Evolutionary conservation across 2,113 vertebrate species (phyloP).

Genomic region (Myrmecobius fasciatus): DNA sequence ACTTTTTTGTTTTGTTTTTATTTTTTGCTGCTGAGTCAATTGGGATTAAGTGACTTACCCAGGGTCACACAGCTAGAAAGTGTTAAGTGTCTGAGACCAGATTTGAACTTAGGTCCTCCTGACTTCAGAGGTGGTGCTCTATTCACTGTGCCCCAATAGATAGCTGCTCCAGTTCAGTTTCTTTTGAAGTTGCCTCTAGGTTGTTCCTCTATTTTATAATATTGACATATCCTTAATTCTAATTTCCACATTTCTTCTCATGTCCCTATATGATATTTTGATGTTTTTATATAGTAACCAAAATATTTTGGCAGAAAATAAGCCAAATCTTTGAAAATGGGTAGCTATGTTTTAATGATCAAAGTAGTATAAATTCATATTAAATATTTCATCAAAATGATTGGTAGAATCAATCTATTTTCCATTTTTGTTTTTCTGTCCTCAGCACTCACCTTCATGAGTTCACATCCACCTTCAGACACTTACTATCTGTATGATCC

Average conservation of each 20-base stretch:
- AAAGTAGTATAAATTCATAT: not conserved
- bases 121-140: no score
- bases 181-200: conserved; percentile 21
- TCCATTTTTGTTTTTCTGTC: not conserved
- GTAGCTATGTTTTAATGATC: not conserved
- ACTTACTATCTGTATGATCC: no score
- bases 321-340: not conserved
- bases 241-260: not conserved
- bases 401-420: not conserved
- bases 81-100: no score
- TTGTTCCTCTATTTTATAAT: conserved; percentile 31
- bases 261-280: not conserved
- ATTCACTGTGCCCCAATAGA: no score
- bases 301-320: not conserved
- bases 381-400: not conserved
- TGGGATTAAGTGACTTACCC: no score
- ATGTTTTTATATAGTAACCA: not conserved
- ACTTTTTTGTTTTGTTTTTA: no score
- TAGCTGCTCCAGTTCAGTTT: no score
- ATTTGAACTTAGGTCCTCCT: no score
- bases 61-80: no score
- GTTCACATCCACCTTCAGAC: no score
- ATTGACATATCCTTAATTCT: conserved; percentile 30
- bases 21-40: no score
- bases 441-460: not conserved